These are phyloP conservation scores for Equus przewalskii DNA, from an alignment of 2,113 vertebrate species.

Conservation along the genomic window DNA sequence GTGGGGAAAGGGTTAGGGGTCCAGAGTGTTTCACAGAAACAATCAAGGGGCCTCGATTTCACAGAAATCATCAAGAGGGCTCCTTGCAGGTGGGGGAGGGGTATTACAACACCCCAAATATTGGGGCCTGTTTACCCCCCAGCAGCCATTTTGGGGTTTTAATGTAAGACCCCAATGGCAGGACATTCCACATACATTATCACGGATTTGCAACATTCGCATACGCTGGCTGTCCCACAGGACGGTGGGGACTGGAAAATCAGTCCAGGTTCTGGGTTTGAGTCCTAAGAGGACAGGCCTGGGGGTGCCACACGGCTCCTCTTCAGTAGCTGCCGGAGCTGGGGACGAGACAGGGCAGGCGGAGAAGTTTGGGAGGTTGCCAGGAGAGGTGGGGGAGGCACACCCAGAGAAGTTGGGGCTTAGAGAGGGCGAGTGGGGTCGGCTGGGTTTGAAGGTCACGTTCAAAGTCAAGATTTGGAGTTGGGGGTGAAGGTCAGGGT, in stretches of 20 bases:
- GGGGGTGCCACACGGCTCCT: conserved; percentile 90
- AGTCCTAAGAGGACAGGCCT: conserved; percentile 90
- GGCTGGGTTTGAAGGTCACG: neutral
- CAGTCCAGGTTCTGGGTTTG: conserved; percentile 87
- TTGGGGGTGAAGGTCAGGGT: neutral
- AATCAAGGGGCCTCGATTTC: conserved; percentile 82
- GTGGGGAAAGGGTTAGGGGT: neutral
- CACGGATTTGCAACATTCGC: conserved; percentile 69
- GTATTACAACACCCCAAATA: conserved; percentile 67
- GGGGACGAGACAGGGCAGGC: neutral
- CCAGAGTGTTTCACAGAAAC: conserved; percentile 85
- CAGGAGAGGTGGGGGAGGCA: neutral
- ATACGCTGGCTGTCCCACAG: conserved; percentile 80
- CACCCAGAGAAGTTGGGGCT: accelerated
- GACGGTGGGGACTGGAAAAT: conserved; percentile 87
- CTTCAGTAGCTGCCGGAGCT: conserved; percentile 94
- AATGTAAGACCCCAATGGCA: conserved; percentile 83
- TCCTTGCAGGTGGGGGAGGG: conserved; percentile 48
- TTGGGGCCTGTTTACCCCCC: conserved; percentile 57
- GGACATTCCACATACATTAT: conserved; percentile 70
- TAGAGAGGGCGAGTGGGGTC: neutral
- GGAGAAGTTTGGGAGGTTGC: neutral
- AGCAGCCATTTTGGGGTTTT: conserved; percentile 80
- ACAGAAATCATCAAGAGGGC: conserved; percentile 83
- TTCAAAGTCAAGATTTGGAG: neutral